Conservation (phyloP, 2,888 invertebrate genomes). For the Hypomecis punctinalis region DNA sequence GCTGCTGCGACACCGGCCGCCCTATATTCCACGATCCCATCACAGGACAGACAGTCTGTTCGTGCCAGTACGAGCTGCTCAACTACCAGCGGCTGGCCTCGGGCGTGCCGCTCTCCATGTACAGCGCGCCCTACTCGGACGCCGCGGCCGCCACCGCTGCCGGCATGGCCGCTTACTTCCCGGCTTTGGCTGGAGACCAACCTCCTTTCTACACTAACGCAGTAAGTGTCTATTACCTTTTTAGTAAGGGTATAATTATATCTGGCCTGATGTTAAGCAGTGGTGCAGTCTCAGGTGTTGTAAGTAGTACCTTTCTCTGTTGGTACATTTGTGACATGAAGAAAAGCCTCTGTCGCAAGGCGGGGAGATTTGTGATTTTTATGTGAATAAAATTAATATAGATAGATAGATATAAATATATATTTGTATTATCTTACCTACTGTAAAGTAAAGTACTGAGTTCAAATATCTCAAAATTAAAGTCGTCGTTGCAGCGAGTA, state of each 20-base stretch:
- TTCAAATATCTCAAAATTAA: too few species aligned
- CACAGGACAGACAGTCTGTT: conserved; percentile 95
- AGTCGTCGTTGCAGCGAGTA: too few species aligned
- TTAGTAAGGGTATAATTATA: not conserved
- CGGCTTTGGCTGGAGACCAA: conserved; percentile 93
- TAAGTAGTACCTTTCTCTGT: too few species aligned
- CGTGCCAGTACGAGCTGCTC: conserved; percentile 95
- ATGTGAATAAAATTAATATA: too few species aligned
- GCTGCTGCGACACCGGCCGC: conserved; percentile 97
- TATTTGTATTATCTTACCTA: too few species aligned
- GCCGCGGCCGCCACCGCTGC: conserved; percentile 87
- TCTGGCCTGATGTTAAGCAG: not conserved
- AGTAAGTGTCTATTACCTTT: conserved; percentile 85
- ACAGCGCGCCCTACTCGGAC: conserved; percentile 91
- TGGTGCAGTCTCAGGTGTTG: too few species aligned
- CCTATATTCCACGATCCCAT: conserved; percentile 96
- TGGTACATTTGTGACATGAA: too few species aligned
- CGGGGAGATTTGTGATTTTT: too few species aligned
- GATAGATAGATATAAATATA: too few species aligned
- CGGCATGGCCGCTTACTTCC: conserved; percentile 94
- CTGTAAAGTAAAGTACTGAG: too few species aligned
- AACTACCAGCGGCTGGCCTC: conserved; percentile 92
- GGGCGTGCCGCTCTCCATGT: conserved; percentile 92
- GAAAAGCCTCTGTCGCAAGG: too few species aligned
- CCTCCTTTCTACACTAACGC: conserved; percentile 93